These are phyloP conservation scores for Cryptomyrus ogoouensis DNA, from an alignment of 2,113 vertebrate genomes.

Conservation along the genomic window DNA sequence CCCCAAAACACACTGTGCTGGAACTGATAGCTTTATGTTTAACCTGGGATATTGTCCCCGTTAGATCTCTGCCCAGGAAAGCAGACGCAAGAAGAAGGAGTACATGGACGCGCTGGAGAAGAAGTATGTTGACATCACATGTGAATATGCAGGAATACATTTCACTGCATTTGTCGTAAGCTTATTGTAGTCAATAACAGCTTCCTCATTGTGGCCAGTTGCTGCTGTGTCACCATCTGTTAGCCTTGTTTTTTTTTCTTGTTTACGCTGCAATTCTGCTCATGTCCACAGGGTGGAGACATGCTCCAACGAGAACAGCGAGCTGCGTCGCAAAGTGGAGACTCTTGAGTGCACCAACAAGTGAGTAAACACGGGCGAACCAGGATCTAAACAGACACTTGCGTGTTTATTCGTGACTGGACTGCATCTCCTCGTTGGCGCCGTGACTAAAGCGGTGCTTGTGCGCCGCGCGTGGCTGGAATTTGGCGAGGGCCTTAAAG, in stretches of 20 bases:
- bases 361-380: slow-evolving; percentile 50
- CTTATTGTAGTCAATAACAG: neutral
- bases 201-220: neutral
- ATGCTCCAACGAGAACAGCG: slow-evolving; percentile 90
- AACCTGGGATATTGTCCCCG: neutral
- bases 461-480: too few species aligned
- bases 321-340: slow-evolving; percentile 91
- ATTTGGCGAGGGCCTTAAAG: neutral
- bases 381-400: neutral
- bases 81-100: slow-evolving; percentile 98
- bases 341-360: slow-evolving; percentile 91
- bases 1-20: neutral
- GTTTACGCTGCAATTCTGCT: slow-evolving; percentile 35
- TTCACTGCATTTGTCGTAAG: neutral
- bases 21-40: neutral
- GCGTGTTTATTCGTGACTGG: too few species aligned
- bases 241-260: neutral
- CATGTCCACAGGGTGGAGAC: slow-evolving; percentile 81
- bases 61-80: slow-evolving; percentile 97
- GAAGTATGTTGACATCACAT: slow-evolving; percentile 67
- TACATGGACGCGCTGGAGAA: slow-evolving; percentile 98
- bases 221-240: slow-evolving; percentile 2
- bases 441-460: neutral
- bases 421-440: neutral
- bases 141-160: neutral